Evolutionary conservation across 2,888 invertebrate species (phyloP), one percentile per base, ranked within the genome.

Genomic region (Scelioninae gen. 1): DNA sequence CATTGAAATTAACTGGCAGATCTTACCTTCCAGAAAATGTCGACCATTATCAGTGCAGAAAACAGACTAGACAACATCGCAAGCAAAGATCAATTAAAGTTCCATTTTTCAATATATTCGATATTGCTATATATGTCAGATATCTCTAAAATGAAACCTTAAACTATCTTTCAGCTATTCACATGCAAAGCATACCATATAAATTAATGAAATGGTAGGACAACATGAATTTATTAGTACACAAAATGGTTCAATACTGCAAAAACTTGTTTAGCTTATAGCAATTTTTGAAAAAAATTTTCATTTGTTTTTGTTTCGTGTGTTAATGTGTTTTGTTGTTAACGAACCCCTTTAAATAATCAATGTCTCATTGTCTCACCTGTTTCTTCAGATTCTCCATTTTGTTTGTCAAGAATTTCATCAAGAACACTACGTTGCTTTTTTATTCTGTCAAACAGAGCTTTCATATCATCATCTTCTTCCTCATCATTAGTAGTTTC

Each of bases 391-490:
- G 87, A 82, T 68, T 88, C 89, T 81, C 86, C 87, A 49, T 94
- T 93, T 93, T 94, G 94, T 89, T 94, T 93, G 89, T 94, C 94
- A 80, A 95, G 93, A 87, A 95, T 95, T 92, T 96, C 95, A 86
- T 95, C 95, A 88, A 96, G 93, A 88, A 95, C 94, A 92, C 95
- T 95, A 91, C 95, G 94, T 91, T 96, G 95, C 88, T 94, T 94
- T 90, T 95, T 94, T 85, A 95, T 95, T 88, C 95, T 94, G 90
- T 93, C 94, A 58, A 96, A 93, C 75, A 96, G 93, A 78, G 94
- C 94, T 91, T 95, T 95, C 87, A 95, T 92, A 86, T 94, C 94
- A 69, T 94, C 94, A 88, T 95, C 95, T 13, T 92, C 91, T 69
- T 93, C 93, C 74, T 94, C 94, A 77, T 94, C 94, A 77, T 93